A percentile compares a stretch with the other conserved stretches of the same genome.
phyloP scores from a whole-genome alignment of 2,113 vertebrate genomes.

The Ceyx melanurus region DNA sequence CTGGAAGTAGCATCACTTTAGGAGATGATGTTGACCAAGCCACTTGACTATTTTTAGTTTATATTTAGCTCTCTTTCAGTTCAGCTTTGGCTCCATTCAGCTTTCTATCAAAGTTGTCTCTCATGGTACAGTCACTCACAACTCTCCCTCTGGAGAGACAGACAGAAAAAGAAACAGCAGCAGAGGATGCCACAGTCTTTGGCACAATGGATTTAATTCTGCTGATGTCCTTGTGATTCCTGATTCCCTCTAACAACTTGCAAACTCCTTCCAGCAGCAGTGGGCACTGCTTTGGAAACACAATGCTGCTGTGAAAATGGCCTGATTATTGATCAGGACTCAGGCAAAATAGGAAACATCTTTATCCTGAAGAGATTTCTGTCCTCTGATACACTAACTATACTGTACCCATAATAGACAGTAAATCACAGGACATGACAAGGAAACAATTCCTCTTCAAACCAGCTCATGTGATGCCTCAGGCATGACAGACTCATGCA shows the following conservation, averaged over 20 bases:
- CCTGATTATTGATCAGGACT: background rate
- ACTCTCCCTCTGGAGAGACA: background rate
- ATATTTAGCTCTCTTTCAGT: background rate
- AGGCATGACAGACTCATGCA: constrained; percentile 27
- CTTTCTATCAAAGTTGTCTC: background rate
- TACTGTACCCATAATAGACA: background rate
- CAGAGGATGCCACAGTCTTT: background rate
- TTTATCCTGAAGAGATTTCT: background rate
- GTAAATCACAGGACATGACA: background rate
- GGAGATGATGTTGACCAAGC: background rate
- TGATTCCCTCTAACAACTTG: background rate
- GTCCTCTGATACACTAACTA: background rate
- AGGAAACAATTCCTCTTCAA: constrained; percentile 24
- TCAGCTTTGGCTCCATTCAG: background rate
- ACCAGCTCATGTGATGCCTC: constrained; percentile 17
- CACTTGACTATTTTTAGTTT: background rate
- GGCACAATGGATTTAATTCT: background rate
- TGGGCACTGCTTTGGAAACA: background rate
- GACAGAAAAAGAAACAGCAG: background rate
- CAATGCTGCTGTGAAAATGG: background rate
- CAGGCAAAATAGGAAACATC: background rate
- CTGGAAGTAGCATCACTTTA: background rate
- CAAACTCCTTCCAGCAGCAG: background rate
- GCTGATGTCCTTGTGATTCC: background rate
- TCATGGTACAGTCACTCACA: background rate